Evolutionary conservation across 2,888 invertebrate species (phyloP), one percentile per base, ranked within the genome.

Genomic region (Athalia rosae): DNA sequence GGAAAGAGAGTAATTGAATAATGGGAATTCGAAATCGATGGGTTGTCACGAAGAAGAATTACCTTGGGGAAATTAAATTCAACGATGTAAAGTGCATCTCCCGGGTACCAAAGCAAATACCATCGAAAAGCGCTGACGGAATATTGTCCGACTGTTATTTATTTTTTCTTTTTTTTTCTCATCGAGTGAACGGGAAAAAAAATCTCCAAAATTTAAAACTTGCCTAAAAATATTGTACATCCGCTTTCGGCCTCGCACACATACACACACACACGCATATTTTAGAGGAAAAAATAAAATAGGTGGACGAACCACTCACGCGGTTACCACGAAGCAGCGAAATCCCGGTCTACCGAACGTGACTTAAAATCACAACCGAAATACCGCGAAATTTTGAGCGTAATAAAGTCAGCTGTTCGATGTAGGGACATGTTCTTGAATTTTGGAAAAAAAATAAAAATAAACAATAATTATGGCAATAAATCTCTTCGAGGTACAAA

Each of bases 321-420:
- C 47, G 15, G 11, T 67, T 50, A 50, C 53, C 53, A 15, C 28
- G 67, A 67, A 71, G 58, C 5, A 53, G 48, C 41, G 50, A 53
- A 67, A 53, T 11, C 41, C 47, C 64, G 15, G 8, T 62, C 41
- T 41, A 3, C 62, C 11, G 28, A 50, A 66, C 28, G 50, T 48
- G 50, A 50, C 9, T n/a, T 11, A 50, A 50, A 67, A 28, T 67
- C 53, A 50, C 13, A 67, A n/a, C 3, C 15, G 28, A 5, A 41
- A 11, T 53, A 50, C 67, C 41, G 67, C 67, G 45, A 4, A 50
- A 53, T 15, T 15, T 66, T 8, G 3, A 13, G 47, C 3, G 45
- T 15, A 66, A 66, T 50, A 7, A 15, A 66, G 48, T 66, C 66
- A 43, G 9, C 66, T 50, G 28, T 28, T 6, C 67, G 50, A 67